Evolutionary conservation across 2,797 vertebrate genomes (phyloP), one percentile per base, ranked within the genome.

Genomic region (Lagodon rhomboides): DNA sequence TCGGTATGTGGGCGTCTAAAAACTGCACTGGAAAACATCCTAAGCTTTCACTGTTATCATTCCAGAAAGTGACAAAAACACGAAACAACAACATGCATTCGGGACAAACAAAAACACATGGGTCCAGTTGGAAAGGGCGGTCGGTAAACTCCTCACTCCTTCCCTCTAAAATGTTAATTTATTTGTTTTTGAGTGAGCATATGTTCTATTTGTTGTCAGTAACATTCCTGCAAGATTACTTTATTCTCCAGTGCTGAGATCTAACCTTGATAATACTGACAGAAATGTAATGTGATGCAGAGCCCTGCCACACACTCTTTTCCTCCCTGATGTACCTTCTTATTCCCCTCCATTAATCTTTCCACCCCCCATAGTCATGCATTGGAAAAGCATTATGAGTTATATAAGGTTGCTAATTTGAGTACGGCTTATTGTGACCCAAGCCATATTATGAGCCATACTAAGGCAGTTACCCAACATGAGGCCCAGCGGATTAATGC

Each of bases 11-110:
- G 85, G 58, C 43, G 71, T 82, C 83, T 73, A 56, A 79, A 87
- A 84, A 82, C 73, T 76, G 53, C 54, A 69, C 78, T 80, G 79
- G 73, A 89, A 85, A 80, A 85, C 84, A 87, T 88, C 81, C 87
- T 76, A 68, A 73, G 68, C 53, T 22, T 72, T 88, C 49, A 55
- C 68, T 93, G 85, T 91, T 93, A 89, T 93, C 89, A 93, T 94
- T 95, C 92, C 89, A 93, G 75, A 87, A 87, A 89, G 78, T 88
- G 85, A 69, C 81, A 91, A 92, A 93, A 94, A 94, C 92, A 94
- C 20, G 38, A 73, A 90, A 83, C 71, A 90, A 92, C 80, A 91
- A 92, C 87, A 92, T 25, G 41, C 23, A 76, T 75, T 90, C 58
- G 62, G 80, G 77, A 91, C 82, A 91, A 94, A 91, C 85, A 89